These are phyloP conservation scores for Melanotaenia boesemani DNA, from an alignment of 2,797 vertebrate genomes.

Conservation along the genomic window DNA sequence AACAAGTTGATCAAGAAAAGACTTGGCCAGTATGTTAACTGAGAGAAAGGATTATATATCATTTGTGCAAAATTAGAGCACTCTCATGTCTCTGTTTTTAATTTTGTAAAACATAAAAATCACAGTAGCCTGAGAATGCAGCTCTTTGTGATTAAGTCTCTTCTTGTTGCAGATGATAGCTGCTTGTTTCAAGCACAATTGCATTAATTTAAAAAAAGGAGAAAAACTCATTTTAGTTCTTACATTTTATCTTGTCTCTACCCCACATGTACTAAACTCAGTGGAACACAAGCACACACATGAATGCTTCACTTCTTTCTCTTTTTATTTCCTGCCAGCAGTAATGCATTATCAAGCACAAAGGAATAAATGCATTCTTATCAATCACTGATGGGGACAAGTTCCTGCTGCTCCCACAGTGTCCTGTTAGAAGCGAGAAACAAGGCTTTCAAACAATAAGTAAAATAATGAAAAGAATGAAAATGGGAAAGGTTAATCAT, in stretches of 20 bases:
- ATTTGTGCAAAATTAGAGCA: constrained; percentile 8
- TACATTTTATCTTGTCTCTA: constrained; percentile 16
- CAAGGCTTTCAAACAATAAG: constrained; percentile 13
- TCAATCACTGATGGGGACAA: constrained; percentile 16
- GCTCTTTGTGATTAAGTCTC: constrained; percentile 19
- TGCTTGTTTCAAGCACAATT: constrained; percentile 30
- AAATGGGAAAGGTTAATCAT: neutral
- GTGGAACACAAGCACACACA: constrained; percentile 8
- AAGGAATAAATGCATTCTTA: constrained; percentile 20
- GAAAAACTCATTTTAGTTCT: constrained; percentile 30
- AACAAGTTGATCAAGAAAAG: constrained; percentile 24
- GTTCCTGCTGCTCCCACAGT: constrained; percentile 7
- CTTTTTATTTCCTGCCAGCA: neutral
- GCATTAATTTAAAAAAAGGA: constrained; percentile 45
- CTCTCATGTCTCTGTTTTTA: neutral
- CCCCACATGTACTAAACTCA: constrained; percentile 1
- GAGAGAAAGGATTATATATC: constrained; percentile 20
- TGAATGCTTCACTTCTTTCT: neutral
- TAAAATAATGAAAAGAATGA: constrained; percentile 1
- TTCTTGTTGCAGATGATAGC: constrained; percentile 5
- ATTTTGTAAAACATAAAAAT: neutral
- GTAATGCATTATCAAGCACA: constrained; percentile 23
- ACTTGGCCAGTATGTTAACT: constrained; percentile 27
- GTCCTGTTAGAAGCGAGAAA: neutral
- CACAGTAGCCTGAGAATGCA: constrained; percentile 10